Evolutionary conservation across 2,888 invertebrate genomes (phyloP).

Genomic region (Venusia cambrica): DNA sequence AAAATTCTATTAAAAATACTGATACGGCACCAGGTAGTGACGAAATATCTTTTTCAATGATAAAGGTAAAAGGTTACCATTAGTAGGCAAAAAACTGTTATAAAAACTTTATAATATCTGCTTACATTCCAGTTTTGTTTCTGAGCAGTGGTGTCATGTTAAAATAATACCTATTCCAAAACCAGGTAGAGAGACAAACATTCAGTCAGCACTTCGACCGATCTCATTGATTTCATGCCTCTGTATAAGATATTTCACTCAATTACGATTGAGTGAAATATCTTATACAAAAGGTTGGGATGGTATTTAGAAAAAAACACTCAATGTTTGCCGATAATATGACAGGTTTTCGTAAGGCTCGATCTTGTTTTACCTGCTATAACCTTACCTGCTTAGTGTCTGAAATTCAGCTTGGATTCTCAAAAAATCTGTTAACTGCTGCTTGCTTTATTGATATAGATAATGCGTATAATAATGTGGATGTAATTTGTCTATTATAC

Average conservation of each 20-base stretch:
- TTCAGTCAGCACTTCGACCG: too few species aligned
- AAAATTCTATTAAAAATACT: not conserved
- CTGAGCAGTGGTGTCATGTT: too few species aligned
- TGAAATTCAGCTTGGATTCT: constrained; percentile 5
- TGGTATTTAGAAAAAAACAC: constrained; percentile 23
- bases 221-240: too few species aligned
- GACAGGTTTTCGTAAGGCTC: constrained; percentile 3
- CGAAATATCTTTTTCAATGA: constrained; percentile 3
- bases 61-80: too few species aligned
- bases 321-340: constrained; percentile 1
- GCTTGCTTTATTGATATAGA: constrained; percentile 8
- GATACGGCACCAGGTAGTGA: constrained; percentile 11
- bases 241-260: constrained; percentile 26
- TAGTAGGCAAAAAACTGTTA: too few species aligned
- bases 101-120: too few species aligned
- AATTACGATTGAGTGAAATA: too few species aligned
- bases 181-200: too few species aligned
- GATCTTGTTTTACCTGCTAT: constrained; percentile 5
- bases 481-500: not conserved
- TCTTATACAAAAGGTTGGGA: constrained; percentile 24
- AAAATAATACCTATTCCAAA: too few species aligned
- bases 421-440: constrained; percentile 1
- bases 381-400: constrained; percentile 2
- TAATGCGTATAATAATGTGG: constrained; percentile 1
- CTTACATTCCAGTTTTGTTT: too few species aligned